A percentile compares a stretch with the other conserved stretches of the same genome.
These are phyloP conservation scores for Melanotus villosus DNA, from an alignment of 2,888 invertebrate species.

Conservation along the genomic window DNA sequence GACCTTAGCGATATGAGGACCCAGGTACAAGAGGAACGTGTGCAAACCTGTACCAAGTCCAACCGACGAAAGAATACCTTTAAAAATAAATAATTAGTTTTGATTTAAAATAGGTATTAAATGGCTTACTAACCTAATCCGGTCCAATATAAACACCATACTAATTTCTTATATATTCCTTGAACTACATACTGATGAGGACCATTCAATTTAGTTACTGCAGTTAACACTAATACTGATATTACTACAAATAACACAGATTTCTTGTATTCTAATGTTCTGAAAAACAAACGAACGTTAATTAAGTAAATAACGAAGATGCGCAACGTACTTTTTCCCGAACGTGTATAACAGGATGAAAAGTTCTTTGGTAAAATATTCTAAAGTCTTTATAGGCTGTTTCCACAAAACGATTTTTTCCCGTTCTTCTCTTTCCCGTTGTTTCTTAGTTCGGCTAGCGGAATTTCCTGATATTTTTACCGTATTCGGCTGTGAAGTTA, in stretches of 20 bases:
- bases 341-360: slow-evolving; percentile 74
- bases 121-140: slow-evolving; percentile 60
- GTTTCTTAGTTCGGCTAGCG: slow-evolving; percentile 54
- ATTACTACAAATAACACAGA: slow-evolving; percentile 71
- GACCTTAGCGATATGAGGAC: slow-evolving; percentile 99
- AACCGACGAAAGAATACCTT: slow-evolving; percentile 95
- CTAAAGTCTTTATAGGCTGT: slow-evolving; percentile 82
- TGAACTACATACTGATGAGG: slow-evolving; percentile 76
- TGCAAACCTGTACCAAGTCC: slow-evolving; percentile 98
- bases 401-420: slow-evolving; percentile 84
- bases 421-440: slow-evolving; percentile 73
- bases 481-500: slow-evolving; percentile 15
- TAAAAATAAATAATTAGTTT: slow-evolving; percentile 45
- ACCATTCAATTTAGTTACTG: slow-evolving; percentile 75
- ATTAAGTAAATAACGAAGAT: slow-evolving; percentile 49
- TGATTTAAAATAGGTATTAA: background rate
- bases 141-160: slow-evolving; percentile 67
- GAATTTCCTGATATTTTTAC: slow-evolving; percentile 27
- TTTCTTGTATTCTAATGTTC: slow-evolving; percentile 75
- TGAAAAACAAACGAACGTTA: slow-evolving; percentile 64
- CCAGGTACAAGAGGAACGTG: slow-evolving; percentile 97
- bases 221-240: slow-evolving; percentile 69
- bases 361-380: slow-evolving; percentile 85
- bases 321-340: slow-evolving; percentile 74
- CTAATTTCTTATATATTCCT: slow-evolving; percentile 66